phyloP scores from a whole-genome alignment of 2,797 vertebrate species.

The Australoheros facetus region DNA sequence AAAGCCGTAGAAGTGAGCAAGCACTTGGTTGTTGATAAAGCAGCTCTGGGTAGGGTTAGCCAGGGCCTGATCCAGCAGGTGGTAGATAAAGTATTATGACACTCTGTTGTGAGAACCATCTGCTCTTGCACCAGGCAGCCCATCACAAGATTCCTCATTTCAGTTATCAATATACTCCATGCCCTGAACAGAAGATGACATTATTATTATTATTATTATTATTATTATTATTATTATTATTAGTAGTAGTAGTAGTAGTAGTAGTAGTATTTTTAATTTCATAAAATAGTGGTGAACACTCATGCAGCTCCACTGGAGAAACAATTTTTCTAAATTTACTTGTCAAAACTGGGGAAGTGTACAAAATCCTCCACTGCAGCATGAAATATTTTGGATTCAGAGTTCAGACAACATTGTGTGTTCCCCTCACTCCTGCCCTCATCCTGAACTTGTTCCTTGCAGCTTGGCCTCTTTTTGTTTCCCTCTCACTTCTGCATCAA shows the following conservation, averaged over 20 bases:
- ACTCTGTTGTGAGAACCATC: slow-evolving; percentile 96
- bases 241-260: no score
- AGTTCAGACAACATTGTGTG: slow-evolving; percentile 14
- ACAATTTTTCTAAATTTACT: not conserved
- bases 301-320: not conserved
- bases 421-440: slow-evolving; percentile 14
- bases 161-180: slow-evolving; percentile 84
- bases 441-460: slow-evolving; percentile 27
- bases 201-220: not conserved
- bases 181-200: slow-evolving; percentile 74
- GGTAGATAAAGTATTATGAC: slow-evolving; percentile 91
- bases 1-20: slow-evolving; percentile 87
- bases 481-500: not conserved
- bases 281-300: not conserved
- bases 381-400: slow-evolving; percentile 5
- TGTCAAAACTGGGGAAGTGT: not conserved
- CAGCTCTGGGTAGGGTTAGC: slow-evolving; percentile 79
- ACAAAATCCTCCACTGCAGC: slow-evolving; percentile 15
- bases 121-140: slow-evolving; percentile 84
- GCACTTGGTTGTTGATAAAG: slow-evolving; percentile 86
- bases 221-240: not conserved
- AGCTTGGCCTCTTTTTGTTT: slow-evolving; percentile 20
- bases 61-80: slow-evolving; percentile 88
- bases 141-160: slow-evolving; percentile 88
- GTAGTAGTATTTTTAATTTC: no score